Base-by-base conservation (phyloP, 2,797 vertebrate genomes). In the Enteromius paludinosus region DNA sequence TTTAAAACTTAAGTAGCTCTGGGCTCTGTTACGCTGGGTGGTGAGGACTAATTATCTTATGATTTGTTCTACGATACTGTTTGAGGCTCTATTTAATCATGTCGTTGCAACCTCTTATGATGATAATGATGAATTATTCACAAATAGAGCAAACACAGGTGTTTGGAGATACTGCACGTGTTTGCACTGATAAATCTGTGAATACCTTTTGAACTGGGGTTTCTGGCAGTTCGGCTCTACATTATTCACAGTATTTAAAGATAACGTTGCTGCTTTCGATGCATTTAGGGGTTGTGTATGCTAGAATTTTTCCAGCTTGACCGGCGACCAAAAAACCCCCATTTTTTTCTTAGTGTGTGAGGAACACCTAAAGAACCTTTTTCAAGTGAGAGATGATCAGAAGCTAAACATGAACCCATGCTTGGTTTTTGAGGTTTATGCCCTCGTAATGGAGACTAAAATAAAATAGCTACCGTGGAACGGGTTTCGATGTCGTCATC, bases 271-370 rank as follows among this genome's bases (percentile, higher is more conserved):
- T 47, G 12, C 20, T 52, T 49, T 65, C n/a, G 54, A 41, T 74
- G 23, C 17, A 54, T 73, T n/a, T 61, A 68, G 80, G 56, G 59
- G 85, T 82, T 64, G 30, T 59, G 38, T 78, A 28, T 41, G 20
- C 15, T 68, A 25, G 69, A 54, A 81, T 79, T 73, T 15, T 70
- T 86, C 78, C 82, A 82, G 83, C 28, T 30, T 64, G 73, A 86
- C 61, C 45, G 1, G 30, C 1, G 1, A 25, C 14, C 59, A 28
- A n/a, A n/a, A n/a, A n/a, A n/a, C n/a, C n/a, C n/a, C n/a, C 0
- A 1, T 15, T 6, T 15, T 7, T 61, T 62, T 30, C 25, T 62
- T 62, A 62, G 28, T 62, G 2, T 62, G 61, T 17, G 28, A 62
- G 28, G 6, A 62, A 62, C 14, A 62, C 17, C 59, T 30, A 62